A percentile compares a stretch with the other conserved stretches of the same genome.
phyloP scores from a whole-genome alignment of 2,797 vertebrate species.

The Lacerta bilineata region DNA sequence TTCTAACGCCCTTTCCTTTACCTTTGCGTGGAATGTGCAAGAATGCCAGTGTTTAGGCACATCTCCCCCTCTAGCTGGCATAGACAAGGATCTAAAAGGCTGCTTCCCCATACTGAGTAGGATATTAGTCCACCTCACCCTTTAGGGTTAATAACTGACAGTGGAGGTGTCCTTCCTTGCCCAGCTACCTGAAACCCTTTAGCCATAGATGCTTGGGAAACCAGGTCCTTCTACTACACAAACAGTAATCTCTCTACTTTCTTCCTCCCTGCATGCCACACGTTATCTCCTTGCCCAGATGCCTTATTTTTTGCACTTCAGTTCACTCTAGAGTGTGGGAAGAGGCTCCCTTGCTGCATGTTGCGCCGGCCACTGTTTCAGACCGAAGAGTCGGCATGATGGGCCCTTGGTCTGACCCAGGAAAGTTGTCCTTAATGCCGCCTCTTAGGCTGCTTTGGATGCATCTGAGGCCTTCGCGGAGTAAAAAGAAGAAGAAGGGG shows the following conservation, averaged over 20 bases:
- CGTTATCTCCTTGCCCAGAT: background rate
- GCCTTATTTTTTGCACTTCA: background rate
- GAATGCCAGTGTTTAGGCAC: background rate
- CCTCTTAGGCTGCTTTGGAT: constrained; percentile 18
- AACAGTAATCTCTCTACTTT: background rate
- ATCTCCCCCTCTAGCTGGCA: background rate
- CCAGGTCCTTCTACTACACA: background rate
- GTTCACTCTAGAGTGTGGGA: background rate
- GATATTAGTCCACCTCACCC: background rate
- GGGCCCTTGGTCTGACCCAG: background rate
- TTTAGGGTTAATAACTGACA: too few relatives aligned
- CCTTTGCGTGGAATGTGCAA: background rate
- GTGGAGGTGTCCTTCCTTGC: background rate
- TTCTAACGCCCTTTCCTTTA: background rate
- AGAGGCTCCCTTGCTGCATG: background rate
- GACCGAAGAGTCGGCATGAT: background rate
- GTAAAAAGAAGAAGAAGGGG: background rate
- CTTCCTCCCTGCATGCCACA: background rate
- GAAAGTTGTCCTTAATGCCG: background rate
- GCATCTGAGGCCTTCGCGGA: constrained; percentile 11
- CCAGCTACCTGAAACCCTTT: background rate
- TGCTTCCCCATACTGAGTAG: too few relatives aligned
- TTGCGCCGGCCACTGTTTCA: background rate
- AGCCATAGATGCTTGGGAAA: background rate
- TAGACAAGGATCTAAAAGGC: background rate